Base-by-base conservation (phyloP, 2,888 invertebrate species). In the Drosophila ezoana region DNA sequence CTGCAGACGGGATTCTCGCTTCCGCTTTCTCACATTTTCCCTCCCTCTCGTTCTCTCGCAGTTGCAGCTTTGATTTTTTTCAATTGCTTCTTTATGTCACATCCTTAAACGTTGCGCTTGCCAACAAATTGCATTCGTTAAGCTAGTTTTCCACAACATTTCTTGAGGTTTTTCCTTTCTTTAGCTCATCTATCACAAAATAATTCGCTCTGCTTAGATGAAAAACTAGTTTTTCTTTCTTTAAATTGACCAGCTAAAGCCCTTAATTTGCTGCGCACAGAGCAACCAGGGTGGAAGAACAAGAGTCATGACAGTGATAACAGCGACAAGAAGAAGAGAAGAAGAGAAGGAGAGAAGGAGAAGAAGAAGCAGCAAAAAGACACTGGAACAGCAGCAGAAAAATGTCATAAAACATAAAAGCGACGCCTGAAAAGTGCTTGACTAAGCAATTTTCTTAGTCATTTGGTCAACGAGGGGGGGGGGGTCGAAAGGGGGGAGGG, bases 371-470 rank as follows among this genome's bases (percentile, higher is more conserved):
- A n/a, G 9, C 10, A 16, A 13, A 33, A 38, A 32, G 13, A 43
- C 9, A 9, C 35, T 8, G 32, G 33, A 41, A 11, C 23, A 58
- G 37, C 33, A 37, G 16, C 45, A 65, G 73, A 63, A 52, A 75
- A 79, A 85, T 85, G 82, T 81, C 81, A 84, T 81, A 85, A 84
- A 81, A 85, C 72, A 81, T 85, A 79, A 79, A 85, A 71, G 81
- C 85, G 81, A 84, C 79, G 81, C 82, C 81, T 85, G 81, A 70
- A 81, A 81, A 81, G 85, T 84, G 81, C 85, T 85, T 78, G 85
- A 76, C 85, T 79, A 81, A 85, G 85, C 81, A 81, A 81, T 81
- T 81, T 85, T 85, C 85, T 84, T 81, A 78, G 85, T 79, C 81
- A 84, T 81, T 81, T 85, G 85, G 85, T 76, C 81, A 81, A 64